Evolutionary conservation across 2,797 vertebrate genomes (phyloP).

Genomic region (Apogon hyalosoma): DNA sequence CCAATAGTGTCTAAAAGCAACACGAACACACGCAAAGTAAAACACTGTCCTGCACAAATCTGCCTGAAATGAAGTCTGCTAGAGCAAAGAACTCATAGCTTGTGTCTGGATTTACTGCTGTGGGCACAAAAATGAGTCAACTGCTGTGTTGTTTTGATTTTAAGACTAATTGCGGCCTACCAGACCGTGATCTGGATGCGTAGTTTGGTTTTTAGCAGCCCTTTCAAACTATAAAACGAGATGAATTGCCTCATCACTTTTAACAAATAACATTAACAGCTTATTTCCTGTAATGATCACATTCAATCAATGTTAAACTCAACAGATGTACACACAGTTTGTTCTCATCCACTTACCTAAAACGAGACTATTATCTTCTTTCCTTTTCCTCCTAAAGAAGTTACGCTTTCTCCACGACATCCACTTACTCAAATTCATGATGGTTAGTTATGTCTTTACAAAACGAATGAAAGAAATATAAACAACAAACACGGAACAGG

Average conservation of each 20-base stretch:
- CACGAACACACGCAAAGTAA: not conserved
- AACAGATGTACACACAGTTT: not conserved
- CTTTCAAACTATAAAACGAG: not conserved
- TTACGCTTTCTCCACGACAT: constrained; percentile 76
- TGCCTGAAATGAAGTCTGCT: not conserved
- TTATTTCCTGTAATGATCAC: not conserved
- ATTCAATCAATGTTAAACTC: not conserved
- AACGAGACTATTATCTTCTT: constrained; percentile 47
- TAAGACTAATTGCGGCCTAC: not conserved
- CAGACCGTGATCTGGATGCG: not conserved
- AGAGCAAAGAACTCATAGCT: not conserved
- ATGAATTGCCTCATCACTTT: not conserved
- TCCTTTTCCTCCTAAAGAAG: constrained; percentile 76
- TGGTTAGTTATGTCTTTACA: constrained; percentile 4
- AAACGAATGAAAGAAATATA: constrained; percentile 26
- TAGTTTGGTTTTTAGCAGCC: not conserved
- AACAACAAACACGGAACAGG: constrained; percentile 68
- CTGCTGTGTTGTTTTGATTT: not conserved
- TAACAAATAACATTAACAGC: not conserved
- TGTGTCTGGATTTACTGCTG: not conserved
- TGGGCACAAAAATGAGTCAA: not conserved
- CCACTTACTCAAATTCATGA: constrained; percentile 83
- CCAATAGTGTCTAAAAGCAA: not conserved
- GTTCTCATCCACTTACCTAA: constrained; percentile 73
- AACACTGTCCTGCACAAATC: not conserved